Percentiles rank a stretch among this genome's conserved stretches.
Evolutionary conservation across 2,797 vertebrate species (phyloP).

Genomic region (Artibeus jamaicensis): DNA sequence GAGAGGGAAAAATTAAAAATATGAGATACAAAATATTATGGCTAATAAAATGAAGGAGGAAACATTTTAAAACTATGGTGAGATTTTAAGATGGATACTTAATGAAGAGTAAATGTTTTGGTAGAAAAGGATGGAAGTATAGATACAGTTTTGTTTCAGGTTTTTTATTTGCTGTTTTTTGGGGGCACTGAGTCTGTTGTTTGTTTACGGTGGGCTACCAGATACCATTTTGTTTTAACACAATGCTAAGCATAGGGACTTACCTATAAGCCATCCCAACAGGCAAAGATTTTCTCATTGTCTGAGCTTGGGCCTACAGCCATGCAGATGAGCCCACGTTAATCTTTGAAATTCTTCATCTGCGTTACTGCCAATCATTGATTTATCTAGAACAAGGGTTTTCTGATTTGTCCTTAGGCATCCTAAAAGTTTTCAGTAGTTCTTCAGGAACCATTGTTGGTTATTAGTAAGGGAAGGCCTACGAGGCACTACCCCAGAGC

Average conservation of each 20-base stretch:
- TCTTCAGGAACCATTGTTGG: neutral
- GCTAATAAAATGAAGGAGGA: neutral
- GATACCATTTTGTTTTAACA: neutral
- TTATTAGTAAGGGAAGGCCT: neutral
- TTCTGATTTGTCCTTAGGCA: neutral
- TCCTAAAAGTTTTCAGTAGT: neutral
- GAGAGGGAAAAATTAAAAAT: neutral
- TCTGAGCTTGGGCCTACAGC: neutral
- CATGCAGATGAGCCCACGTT: neutral
- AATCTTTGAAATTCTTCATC: neutral
- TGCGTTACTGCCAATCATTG: neutral
- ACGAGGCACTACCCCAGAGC: no score
- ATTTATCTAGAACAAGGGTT: neutral
- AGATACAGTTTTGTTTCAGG: neutral
- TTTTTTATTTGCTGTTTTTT: neutral
- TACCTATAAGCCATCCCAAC: neutral
- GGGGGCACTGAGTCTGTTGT: neutral
- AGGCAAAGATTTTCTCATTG: neutral
- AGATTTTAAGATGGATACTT: neutral
- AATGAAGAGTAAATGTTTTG: neutral
- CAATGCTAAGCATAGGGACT: neutral
- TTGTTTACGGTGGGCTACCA: neutral
- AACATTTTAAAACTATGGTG: neutral
- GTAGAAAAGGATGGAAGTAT: neutral
- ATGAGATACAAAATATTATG: neutral